These are phyloP conservation scores for Trichonephila clavata DNA, from an alignment of 1,140 invertebrate species.

Conservation along the genomic window DNA sequence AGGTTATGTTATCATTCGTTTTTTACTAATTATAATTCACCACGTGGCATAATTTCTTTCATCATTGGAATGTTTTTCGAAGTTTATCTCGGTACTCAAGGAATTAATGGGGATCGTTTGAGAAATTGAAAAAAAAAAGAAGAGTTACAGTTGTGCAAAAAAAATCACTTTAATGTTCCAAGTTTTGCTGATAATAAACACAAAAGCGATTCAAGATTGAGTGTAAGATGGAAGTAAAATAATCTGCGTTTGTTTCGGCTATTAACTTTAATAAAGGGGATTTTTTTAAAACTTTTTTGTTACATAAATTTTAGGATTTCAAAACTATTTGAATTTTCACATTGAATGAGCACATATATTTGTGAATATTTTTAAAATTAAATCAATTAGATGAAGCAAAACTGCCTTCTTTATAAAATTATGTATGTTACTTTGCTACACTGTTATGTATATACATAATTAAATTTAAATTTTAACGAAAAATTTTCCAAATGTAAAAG, in stretches of 20 bases:
- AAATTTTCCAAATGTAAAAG: too few relatives aligned
- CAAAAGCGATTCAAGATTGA: background rate
- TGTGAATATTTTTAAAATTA: too few relatives aligned
- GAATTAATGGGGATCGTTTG: background rate
- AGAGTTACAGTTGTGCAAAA: background rate
- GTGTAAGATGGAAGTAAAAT: background rate
- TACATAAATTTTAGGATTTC: too few relatives aligned
- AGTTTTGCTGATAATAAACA: background rate
- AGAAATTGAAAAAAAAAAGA: background rate
- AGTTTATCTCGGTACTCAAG: background rate
- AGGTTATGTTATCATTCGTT: slow-evolving; percentile 29
- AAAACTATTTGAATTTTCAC: too few relatives aligned
- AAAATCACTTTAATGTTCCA: background rate
- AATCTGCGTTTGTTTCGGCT: background rate
- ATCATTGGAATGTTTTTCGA: background rate
- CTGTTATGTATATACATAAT: too few relatives aligned
- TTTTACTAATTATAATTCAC: slow-evolving; percentile 39
- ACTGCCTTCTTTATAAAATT: too few relatives aligned
- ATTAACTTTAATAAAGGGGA: background rate
- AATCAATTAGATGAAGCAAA: too few relatives aligned
- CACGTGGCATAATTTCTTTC: background rate
- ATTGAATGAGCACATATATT: too few relatives aligned
- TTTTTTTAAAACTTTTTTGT: background rate
- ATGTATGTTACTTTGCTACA: too few relatives aligned
- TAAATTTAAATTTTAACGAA: too few relatives aligned